phyloP scores from a whole-genome alignment of 2,113 vertebrate species.

The Onychorhynchus coronatus region DNA sequence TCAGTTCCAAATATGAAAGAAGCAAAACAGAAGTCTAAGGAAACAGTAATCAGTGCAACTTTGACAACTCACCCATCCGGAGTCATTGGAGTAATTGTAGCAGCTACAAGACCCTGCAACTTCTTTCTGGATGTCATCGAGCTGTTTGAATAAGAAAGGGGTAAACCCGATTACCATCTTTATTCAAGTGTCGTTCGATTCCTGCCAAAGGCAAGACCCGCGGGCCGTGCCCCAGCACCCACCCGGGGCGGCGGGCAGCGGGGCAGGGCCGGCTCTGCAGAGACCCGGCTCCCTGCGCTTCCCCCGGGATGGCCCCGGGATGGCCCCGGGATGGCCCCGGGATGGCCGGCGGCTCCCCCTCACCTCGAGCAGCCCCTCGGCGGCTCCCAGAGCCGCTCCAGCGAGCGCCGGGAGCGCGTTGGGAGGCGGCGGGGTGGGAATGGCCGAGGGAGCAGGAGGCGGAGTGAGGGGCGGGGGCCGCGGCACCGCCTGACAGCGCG shows the following conservation, averaged over 20 bases:
- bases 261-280: background rate
- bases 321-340: fast-evolving
- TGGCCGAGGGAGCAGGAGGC: background rate
- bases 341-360: background rate
- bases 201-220: background rate
- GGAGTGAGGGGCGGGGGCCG: background rate
- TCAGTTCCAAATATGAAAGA: background rate
- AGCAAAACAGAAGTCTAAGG: background rate
- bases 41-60: background rate
- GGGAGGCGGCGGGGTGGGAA: background rate
- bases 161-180: background rate
- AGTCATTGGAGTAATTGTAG: conserved; percentile 89
- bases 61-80: conserved; percentile 76
- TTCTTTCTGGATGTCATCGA: conserved; percentile 67
- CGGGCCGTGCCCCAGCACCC: background rate
- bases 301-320: background rate
- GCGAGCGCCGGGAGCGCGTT: too few species aligned
- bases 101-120: conserved; percentile 85
- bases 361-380: background rate
- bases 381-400: background rate
- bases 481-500: background rate
- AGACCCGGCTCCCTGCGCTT: background rate
- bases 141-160: background rate
- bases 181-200: background rate
- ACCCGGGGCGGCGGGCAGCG: too few species aligned